phyloP scores from a whole-genome alignment of 2,888 invertebrate species.

The Aspidiotus rigidus region DNA sequence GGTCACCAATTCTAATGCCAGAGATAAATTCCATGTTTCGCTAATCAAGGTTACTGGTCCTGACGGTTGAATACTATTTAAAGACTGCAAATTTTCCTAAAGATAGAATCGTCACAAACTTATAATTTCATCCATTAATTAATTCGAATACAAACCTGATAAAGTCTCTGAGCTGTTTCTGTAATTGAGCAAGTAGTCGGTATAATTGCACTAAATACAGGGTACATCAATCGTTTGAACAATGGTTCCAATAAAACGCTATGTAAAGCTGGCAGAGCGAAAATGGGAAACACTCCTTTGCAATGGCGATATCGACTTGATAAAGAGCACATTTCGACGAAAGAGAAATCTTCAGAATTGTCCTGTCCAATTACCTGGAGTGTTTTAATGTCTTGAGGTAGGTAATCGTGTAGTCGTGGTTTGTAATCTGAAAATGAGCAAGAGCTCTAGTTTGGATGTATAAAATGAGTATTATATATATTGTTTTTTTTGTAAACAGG shows the following conservation, averaged over 20 bases:
- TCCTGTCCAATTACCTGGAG: constrained; percentile 14
- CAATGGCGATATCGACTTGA: constrained; percentile 40
- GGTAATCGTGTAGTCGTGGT: background rate
- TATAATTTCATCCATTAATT: too few species aligned
- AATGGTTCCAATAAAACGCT: constrained; percentile 40
- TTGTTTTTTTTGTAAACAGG: too few species aligned
- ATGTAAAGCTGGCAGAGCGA: constrained; percentile 44
- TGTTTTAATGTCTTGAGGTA: constrained; percentile 23
- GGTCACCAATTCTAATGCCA: background rate
- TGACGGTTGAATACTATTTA: background rate
- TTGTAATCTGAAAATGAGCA: background rate
- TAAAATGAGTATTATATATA: too few species aligned
- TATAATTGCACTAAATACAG: constrained; percentile 42
- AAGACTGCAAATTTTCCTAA: too few species aligned
- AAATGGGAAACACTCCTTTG: constrained; percentile 42
- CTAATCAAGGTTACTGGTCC: background rate
- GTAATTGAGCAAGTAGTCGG: too few species aligned
- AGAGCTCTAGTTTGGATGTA: too few species aligned
- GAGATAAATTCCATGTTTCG: background rate
- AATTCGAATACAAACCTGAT: too few species aligned
- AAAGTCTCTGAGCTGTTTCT: too few species aligned
- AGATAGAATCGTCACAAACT: too few species aligned
- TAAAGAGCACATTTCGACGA: constrained; percentile 43
- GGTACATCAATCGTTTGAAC: constrained; percentile 42
- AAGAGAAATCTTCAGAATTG: constrained; percentile 37